Conservation (phyloP, 2,797 vertebrate genomes). For the Microhierax caerulescens region DNA sequence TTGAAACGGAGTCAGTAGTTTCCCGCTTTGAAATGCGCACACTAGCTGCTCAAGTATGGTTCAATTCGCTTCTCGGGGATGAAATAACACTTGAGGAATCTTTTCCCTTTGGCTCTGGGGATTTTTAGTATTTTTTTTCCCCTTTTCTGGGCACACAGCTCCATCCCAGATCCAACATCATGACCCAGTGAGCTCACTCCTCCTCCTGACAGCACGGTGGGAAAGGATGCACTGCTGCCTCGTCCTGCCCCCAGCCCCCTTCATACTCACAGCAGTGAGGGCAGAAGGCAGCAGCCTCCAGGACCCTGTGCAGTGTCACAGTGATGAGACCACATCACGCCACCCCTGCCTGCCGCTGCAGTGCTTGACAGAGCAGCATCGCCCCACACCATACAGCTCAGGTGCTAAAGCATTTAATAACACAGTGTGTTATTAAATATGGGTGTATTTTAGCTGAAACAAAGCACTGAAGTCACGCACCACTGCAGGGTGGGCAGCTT, state of each 20-base stretch:
- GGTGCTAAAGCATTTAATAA: neutral
- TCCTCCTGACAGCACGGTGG: neutral
- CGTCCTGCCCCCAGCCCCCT: neutral
- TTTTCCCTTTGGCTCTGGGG: neutral
- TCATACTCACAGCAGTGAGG: neutral
- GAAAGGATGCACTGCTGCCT: neutral
- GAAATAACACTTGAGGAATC: neutral
- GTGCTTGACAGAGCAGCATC: neutral
- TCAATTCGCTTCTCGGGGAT: neutral
- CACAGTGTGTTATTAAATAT: neutral
- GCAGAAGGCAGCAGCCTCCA: neutral
- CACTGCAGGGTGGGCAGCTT: accelerated
- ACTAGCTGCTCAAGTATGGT: neutral
- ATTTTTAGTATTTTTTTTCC: neutral
- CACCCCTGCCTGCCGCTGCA: neutral
- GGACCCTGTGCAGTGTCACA: neutral
- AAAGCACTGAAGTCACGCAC: neutral
- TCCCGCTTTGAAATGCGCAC: accelerated
- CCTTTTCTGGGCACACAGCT: neutral
- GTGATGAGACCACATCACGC: neutral
- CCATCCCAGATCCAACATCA: neutral
- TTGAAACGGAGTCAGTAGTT: neutral
- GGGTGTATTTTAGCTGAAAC: neutral
- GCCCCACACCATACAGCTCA: neutral
- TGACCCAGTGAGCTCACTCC: neutral